Evolutionary conservation across 2,888 invertebrate genomes (phyloP).

Genomic region (Psylliodes chrysocephalus): DNA sequence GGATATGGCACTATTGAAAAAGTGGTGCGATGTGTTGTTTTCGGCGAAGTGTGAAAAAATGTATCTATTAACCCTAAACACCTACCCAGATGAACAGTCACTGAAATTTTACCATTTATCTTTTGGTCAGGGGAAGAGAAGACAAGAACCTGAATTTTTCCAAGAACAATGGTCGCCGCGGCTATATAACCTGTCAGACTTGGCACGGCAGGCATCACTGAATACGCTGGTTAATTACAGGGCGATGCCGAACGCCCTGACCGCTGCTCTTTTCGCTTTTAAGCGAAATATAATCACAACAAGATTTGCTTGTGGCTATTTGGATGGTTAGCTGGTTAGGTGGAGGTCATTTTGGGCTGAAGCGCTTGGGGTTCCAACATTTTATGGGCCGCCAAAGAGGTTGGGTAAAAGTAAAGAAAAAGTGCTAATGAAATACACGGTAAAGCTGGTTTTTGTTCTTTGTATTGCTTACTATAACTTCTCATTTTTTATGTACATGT

Average conservation of each 20-base stretch:
- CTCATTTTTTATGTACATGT: too few relatives aligned
- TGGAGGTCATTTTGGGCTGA: background rate
- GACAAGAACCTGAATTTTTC: constrained; percentile 22
- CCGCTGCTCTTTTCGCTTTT: constrained; percentile 37
- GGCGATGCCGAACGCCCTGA: constrained; percentile 38
- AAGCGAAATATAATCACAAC: constrained; percentile 52
- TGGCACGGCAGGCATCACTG: constrained; percentile 53
- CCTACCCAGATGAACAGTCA: background rate
- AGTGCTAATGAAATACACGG: background rate
- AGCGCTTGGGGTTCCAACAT: background rate
- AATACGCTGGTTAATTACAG: constrained; percentile 51
- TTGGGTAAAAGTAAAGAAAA: background rate
- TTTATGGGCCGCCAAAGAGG: background rate
- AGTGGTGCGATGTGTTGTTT: too few relatives aligned
- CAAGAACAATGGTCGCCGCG: constrained; percentile 42
- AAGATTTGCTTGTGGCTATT: constrained; percentile 3
- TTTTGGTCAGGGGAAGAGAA: constrained; percentile 17
- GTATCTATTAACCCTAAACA: background rate
- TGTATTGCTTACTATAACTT: too few relatives aligned
- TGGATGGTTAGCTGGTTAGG: constrained; percentile 4
- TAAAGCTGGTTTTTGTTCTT: too few relatives aligned
- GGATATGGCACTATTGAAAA: too few relatives aligned
- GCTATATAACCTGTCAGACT: constrained; percentile 50
- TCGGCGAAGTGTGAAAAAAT: background rate
- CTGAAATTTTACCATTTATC: constrained; percentile 5